Conservation (phyloP, 2,888 invertebrate species). For the Drosophila hamatofila region DNA sequence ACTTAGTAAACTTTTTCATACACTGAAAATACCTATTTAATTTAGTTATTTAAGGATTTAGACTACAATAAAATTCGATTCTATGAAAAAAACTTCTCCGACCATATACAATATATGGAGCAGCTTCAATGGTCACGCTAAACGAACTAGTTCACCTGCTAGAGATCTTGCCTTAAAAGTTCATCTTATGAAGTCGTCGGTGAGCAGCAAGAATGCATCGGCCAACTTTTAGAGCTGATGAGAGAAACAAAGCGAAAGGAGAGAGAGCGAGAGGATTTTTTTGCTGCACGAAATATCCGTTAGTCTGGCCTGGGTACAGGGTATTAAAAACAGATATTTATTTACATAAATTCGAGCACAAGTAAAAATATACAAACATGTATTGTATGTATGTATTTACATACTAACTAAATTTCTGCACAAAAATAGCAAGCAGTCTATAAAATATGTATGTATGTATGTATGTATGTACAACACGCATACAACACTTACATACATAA, state of each 20-base stretch:
- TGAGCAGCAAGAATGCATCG: neutral
- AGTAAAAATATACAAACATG: neutral
- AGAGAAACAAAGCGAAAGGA: no score
- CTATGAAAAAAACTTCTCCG: neutral
- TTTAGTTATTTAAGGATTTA: neutral
- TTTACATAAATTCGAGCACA: neutral
- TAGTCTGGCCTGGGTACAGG: neutral
- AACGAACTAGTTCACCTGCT: neutral
- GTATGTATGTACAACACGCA: neutral
- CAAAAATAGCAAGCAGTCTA: neutral
- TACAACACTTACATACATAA: neutral
- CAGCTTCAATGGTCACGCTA: neutral
- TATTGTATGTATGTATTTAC: neutral
- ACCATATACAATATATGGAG: neutral
- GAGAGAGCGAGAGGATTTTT: neutral
- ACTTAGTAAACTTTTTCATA: no score
- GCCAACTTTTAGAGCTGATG: no score
- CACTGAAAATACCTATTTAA: no score
- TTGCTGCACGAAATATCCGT: neutral
- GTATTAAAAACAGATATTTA: conserved; percentile 1
- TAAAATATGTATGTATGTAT: neutral
- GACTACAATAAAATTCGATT: neutral
- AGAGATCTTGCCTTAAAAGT: neutral
- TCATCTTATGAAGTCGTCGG: neutral
- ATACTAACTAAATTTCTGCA: neutral